phyloP scores from a whole-genome alignment of 2,113 vertebrate genomes.

The Calidris pygmaea region DNA sequence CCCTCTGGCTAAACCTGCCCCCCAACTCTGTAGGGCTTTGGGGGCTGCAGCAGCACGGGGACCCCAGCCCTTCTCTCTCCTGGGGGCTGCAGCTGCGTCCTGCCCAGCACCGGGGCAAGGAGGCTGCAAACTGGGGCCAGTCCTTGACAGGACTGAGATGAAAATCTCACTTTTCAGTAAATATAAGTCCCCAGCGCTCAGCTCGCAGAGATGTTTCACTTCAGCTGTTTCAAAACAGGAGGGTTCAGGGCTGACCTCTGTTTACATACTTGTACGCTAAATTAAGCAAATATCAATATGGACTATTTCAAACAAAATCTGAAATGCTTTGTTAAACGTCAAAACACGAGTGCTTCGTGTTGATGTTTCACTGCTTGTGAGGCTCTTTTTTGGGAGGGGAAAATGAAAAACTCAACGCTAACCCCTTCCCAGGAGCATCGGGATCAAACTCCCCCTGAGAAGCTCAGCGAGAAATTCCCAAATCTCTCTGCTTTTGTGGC shows the following conservation, averaged over 20 bases:
- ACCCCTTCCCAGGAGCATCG: fast-evolving
- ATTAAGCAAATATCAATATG: not conserved
- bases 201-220: fast-evolving
- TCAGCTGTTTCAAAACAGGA: fast-evolving
- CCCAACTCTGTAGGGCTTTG: fast-evolving
- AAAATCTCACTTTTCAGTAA: not conserved
- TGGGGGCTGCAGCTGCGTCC: fast-evolving
- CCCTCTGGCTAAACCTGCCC: not conserved
- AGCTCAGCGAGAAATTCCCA: fast-evolving
- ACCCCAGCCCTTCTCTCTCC: not conserved
- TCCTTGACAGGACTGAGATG: fast-evolving
- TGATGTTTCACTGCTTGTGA: not conserved
- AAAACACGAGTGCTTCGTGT: not conserved
- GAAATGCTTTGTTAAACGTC: not conserved
- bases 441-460: not conserved
- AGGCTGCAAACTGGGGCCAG: fast-evolving
- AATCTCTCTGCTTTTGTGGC: no score
- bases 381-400: not conserved
- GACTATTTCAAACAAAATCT: not conserved
- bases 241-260: not conserved
- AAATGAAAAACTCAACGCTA: fast-evolving
- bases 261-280: not conserved
- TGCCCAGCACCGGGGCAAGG: fast-evolving
- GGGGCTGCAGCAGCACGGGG: not conserved
- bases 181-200: fast-evolving